Percentiles rank a stretch among this genome's conserved stretches.
Evolutionary conservation across 2,797 vertebrate species (phyloP).

Genomic region (Cyprinella venusta): DNA sequence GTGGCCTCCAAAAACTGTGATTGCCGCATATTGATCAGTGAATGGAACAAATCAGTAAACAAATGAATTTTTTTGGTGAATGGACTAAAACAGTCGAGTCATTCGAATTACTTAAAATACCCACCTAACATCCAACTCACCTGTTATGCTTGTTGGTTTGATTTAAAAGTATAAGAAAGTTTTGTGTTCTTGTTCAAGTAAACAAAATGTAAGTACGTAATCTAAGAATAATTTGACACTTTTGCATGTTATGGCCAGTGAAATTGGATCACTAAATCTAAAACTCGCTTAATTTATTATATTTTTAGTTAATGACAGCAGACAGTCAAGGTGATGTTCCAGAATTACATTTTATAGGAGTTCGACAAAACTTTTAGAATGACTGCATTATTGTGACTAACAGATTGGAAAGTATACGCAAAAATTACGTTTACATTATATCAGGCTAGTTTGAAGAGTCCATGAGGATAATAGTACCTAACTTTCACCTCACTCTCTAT

Average conservation of each 20-base stretch:
- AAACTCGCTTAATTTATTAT: not conserved
- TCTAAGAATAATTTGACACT: not conserved
- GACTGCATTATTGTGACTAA: constrained; percentile 10
- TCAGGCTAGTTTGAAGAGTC: constrained; percentile 7
- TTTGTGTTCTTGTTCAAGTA: not conserved
- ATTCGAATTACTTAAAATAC: too few species aligned
- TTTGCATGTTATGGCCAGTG: not conserved
- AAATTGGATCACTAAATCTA: not conserved
- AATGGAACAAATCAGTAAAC: not conserved
- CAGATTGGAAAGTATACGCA: not conserved
- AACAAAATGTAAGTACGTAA: not conserved
- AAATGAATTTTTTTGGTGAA: not conserved
- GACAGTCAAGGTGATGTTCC: constrained; percentile 51
- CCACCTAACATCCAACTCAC: not conserved
- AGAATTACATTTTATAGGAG: constrained; percentile 57
- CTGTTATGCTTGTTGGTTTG: not conserved
- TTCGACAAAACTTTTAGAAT: constrained; percentile 45
- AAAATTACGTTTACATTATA: not conserved
- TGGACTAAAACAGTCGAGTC: not conserved
- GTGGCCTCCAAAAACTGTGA: too few species aligned
- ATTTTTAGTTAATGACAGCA: not conserved
- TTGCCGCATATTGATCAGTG: too few species aligned
- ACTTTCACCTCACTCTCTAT: not conserved
- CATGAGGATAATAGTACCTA: not conserved
- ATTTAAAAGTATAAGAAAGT: not conserved